Evolutionary conservation across 2,888 invertebrate species (phyloP).

Genomic region (Drosophila putrida): DNA sequence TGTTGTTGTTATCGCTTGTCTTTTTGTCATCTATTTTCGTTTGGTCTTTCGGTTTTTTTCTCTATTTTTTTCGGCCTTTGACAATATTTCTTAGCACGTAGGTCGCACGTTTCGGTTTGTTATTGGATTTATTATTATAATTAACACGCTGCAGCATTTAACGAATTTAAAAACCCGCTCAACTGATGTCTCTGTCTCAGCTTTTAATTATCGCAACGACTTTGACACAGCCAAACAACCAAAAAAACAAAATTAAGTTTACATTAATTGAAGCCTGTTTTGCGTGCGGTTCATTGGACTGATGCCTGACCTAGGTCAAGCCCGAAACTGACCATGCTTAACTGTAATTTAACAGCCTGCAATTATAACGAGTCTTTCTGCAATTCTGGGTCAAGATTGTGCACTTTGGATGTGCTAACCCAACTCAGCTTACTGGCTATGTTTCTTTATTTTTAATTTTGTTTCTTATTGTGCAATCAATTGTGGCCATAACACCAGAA

Average conservation of each 20-base stretch:
- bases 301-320: slow-evolving; percentile 56
- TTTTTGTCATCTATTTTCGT: slow-evolving; percentile 52
- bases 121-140: slow-evolving; percentile 77
- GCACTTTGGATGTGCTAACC: slow-evolving; percentile 8
- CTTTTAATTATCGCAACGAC: slow-evolving; percentile 52
- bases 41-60: slow-evolving; percentile 24
- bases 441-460: slow-evolving; percentile 3
- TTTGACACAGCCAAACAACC: slow-evolving; percentile 42
- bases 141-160: slow-evolving; percentile 65
- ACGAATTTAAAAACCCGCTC: slow-evolving; percentile 23
- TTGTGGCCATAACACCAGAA: slow-evolving; percentile 40
- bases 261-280: slow-evolving; percentile 15
- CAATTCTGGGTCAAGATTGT: slow-evolving; percentile 48
- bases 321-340: slow-evolving; percentile 34
- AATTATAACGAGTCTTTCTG: slow-evolving; percentile 23
- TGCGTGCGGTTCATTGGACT: slow-evolving; percentile 52
- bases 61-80: slow-evolving; percentile 58
- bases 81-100: slow-evolving; percentile 73
- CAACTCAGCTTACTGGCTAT: neutral
- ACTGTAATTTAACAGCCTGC: slow-evolving; percentile 30
- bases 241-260: slow-evolving; percentile 9
- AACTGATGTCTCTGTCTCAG: neutral
- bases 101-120: slow-evolving; percentile 73
- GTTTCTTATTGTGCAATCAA: slow-evolving; percentile 27
- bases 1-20: slow-evolving; percentile 42